Evolutionary conservation across 2,888 invertebrate species (phyloP).

Genomic region (Euzophera pinguis): DNA sequence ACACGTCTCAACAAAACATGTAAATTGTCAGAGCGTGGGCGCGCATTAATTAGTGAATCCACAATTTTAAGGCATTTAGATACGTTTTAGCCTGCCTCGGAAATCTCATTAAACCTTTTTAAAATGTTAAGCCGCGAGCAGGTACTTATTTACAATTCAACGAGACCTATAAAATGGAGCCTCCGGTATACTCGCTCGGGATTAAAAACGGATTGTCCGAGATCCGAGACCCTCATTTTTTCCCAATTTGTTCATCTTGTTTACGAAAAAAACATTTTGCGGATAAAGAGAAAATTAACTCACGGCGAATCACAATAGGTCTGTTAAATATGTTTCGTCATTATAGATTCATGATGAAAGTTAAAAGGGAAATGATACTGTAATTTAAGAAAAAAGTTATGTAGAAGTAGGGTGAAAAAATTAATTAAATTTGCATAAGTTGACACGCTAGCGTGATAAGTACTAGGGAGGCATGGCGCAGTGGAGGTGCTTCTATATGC

Average conservation of each 20-base stretch:
- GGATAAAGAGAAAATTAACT: constrained; percentile 51
- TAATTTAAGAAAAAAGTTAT: constrained; percentile 35
- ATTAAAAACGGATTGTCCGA: constrained; percentile 59
- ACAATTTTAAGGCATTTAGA: constrained; percentile 15
- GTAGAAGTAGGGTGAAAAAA: constrained; percentile 56
- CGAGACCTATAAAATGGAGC: constrained; percentile 43
- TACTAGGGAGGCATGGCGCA: constrained; percentile 31
- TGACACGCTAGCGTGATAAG: constrained; percentile 62
- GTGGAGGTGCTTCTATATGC: constrained; percentile 50
- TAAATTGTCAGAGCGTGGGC: constrained; percentile 3
- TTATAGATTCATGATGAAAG: constrained; percentile 35
- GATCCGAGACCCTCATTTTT: constrained; percentile 55
- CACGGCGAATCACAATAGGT: constrained; percentile 38
- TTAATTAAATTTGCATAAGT: constrained; percentile 78
- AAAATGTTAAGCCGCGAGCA: constrained; percentile 27
- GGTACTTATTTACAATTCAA: constrained; percentile 44
- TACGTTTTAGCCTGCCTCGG: constrained; percentile 14
- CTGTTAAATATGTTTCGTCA: constrained; percentile 27
- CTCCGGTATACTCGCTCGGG: constrained; percentile 43
- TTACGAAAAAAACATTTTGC: constrained; percentile 54
- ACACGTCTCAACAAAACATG: constrained; percentile 4
- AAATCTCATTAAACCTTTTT: constrained; percentile 30
- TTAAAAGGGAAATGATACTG: constrained; percentile 18
- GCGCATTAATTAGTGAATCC: constrained; percentile 10
- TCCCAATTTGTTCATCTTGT: constrained; percentile 60